Conservation (phyloP, 2,888 invertebrate species). For the Agrochola lota region DNA sequence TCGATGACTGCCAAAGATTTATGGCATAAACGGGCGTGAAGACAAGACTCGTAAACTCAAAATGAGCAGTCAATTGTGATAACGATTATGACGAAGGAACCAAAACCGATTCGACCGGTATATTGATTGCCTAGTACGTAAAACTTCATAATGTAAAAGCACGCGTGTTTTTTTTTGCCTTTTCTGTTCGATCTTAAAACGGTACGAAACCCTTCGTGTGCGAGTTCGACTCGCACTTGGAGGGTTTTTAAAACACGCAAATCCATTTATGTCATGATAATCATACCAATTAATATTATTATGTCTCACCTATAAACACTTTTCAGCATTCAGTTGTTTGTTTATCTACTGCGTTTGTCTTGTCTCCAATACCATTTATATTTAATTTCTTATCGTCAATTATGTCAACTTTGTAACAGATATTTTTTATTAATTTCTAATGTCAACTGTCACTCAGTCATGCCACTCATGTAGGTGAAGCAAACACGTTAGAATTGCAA, state of each 20-base stretch:
- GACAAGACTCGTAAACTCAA: neutral
- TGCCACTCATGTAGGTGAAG: constrained; percentile 6
- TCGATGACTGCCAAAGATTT: neutral
- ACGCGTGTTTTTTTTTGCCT: too few species aligned
- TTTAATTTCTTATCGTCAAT: neutral
- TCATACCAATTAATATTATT: neutral
- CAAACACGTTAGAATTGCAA: constrained; percentile 27
- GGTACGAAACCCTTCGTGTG: too few species aligned
- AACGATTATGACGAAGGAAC: too few species aligned
- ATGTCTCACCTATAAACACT: neutral
- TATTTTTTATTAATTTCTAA: constrained; percentile 33
- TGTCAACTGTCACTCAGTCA: constrained; percentile 38
- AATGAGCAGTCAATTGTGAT: neutral
- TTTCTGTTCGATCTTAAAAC: too few species aligned
- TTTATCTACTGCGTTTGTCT: neutral
- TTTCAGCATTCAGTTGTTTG: neutral
- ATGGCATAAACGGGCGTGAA: neutral
- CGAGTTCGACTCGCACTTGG: too few species aligned
- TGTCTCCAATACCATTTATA: too few species aligned
- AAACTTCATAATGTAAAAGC: too few species aligned
- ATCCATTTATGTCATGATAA: neutral
- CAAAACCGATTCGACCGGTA: neutral
- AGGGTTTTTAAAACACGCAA: neutral
- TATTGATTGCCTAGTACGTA: too few species aligned
- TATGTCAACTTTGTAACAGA: constrained; percentile 8